These are phyloP conservation scores for Spodoptera litura DNA, from an alignment of 1,140 invertebrate genomes.

Conservation along the genomic window DNA sequence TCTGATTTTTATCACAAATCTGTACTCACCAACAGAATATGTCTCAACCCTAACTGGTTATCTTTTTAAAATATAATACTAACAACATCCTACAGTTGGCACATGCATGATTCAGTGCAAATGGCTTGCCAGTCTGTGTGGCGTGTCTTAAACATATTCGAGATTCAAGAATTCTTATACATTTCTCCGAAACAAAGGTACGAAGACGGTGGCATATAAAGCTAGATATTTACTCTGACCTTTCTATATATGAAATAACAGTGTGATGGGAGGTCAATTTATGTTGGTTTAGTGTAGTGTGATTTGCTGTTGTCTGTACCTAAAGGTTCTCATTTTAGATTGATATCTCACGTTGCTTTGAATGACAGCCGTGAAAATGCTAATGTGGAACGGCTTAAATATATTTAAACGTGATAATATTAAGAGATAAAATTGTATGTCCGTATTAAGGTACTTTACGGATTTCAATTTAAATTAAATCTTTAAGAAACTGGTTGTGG, in stretches of 20 bases:
- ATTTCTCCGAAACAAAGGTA: conserved; percentile 29
- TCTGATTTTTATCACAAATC: no score
- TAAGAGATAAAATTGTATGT: conserved; percentile 32
- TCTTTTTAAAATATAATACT: background rate
- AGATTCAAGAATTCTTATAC: conserved; percentile 28
- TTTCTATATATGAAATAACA: no score
- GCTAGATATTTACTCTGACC: no score
- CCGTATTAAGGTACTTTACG: conserved; percentile 6
- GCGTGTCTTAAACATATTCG: conserved; percentile 20
- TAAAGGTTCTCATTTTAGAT: conserved; percentile 38
- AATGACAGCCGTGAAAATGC: conserved; percentile 57
- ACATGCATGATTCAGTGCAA: conserved; percentile 8
- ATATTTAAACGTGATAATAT: conserved; percentile 35
- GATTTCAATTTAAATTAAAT: background rate
- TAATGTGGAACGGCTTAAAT: conserved; percentile 42
- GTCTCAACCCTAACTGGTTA: background rate
- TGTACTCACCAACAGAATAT: no score
- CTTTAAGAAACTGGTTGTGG: background rate
- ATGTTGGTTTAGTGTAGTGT: no score
- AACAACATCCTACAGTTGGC: conserved; percentile 10
- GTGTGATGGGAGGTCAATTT: no score
- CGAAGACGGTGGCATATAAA: no score
- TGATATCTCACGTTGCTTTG: conserved; percentile 49
- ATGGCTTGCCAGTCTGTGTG: conserved; percentile 15
- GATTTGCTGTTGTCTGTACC: no score